Conservation (phyloP, 1,140 invertebrate genomes). For the Melipona quadrifasciata region DNA sequence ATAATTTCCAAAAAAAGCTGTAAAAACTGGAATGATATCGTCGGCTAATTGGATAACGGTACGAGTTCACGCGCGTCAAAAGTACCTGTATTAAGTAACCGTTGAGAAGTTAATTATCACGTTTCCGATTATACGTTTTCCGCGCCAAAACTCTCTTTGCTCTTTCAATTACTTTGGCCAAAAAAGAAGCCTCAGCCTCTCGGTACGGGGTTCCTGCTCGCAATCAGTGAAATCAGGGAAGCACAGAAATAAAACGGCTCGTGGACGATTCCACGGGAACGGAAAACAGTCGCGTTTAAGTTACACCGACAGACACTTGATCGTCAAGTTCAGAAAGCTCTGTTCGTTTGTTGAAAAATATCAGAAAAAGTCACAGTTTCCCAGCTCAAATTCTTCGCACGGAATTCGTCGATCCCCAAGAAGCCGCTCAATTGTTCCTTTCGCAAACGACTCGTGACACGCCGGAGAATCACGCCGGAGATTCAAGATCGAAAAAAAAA, state of each 20-base stretch:
- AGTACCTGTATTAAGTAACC: not conserved
- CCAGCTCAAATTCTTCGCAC: no score
- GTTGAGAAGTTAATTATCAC: constrained; percentile 29
- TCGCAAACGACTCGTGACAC: not conserved
- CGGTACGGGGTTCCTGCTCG: not conserved
- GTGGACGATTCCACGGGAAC: no score
- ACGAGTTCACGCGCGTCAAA: not conserved
- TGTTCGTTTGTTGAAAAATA: no score
- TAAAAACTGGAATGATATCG: not conserved
- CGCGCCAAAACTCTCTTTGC: not conserved
- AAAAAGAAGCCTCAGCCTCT: not conserved
- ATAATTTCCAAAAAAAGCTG: not conserved
- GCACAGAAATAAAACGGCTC: not conserved
- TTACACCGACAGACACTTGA: no score
- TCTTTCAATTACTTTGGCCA: constrained; percentile 11
- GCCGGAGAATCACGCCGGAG: not conserved
- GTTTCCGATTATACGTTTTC: not conserved
- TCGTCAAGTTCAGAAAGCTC: no score
- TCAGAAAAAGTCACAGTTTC: no score
- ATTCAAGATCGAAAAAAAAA: not conserved
- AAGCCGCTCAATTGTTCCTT: no score
- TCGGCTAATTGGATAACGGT: constrained; percentile 20
- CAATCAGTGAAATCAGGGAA: no score
- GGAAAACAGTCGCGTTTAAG: no score
- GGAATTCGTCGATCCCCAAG: no score